Conservation (phyloP, 92 coral and sea anemone species). For the Parazoanthus darwini region DNA sequence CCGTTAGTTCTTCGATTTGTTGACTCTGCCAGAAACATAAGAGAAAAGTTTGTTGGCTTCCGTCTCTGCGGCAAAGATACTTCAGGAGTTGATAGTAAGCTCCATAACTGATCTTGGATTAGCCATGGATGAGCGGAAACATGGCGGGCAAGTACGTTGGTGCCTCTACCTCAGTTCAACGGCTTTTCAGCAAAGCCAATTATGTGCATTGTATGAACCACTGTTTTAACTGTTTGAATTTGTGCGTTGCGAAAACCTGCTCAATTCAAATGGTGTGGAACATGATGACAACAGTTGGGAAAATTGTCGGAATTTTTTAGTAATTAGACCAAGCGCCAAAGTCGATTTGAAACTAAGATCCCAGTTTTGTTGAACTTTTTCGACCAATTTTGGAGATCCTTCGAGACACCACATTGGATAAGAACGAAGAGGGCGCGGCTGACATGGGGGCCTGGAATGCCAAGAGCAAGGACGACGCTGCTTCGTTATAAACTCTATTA, state of each 20-base stretch:
- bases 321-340: conserved; percentile 51
- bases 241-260: not conserved
- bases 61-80: conserved; percentile 31
- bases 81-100: conserved; percentile 12
- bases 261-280: not conserved
- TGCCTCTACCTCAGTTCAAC: conserved; percentile 33
- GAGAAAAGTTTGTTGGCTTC: conserved; percentile 47
- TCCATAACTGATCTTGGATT: conserved; percentile 33
- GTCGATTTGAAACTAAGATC: no score
- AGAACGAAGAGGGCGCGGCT: no score
- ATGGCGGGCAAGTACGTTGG: conserved; percentile 45
- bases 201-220: conserved; percentile 57
- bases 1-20: conserved; percentile 56
- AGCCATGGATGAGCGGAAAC: conserved; percentile 26
- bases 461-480: not conserved
- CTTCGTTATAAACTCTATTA: not conserved
- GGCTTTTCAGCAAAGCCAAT: conserved; percentile 48
- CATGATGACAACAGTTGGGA: conserved; percentile 40
- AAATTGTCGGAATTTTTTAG: conserved; percentile 55
- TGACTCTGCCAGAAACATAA: not conserved
- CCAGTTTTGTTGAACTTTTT: conserved; percentile 17
- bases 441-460: not conserved
- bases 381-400: not conserved
- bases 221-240: conserved; percentile 38
- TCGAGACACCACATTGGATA: no score